These are phyloP conservation scores for Liparis tanakae DNA, from an alignment of 2,797 vertebrate species.

Conservation along the genomic window DNA sequence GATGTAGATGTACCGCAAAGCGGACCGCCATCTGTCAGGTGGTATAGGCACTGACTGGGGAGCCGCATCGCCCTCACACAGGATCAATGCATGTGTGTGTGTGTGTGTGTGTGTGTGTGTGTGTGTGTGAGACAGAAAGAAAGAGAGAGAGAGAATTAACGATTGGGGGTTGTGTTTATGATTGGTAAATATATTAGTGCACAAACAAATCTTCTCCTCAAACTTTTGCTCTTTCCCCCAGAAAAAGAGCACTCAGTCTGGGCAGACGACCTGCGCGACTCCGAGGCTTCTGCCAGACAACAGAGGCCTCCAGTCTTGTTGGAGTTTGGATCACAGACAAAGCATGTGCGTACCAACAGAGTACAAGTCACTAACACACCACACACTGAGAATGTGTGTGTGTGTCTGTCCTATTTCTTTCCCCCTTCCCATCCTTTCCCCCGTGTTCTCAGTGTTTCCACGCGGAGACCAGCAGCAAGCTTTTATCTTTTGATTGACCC, in stretches of 20 bases:
- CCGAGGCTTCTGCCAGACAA: slow-evolving; percentile 63
- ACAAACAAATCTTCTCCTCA: slow-evolving; percentile 16
- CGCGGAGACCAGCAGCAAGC: slow-evolving; percentile 19
- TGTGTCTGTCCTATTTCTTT: background rate
- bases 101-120: slow-evolving; percentile 8
- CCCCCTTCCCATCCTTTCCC: background rate
- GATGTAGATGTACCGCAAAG: slow-evolving; percentile 65
- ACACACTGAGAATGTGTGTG: slow-evolving; percentile 41
- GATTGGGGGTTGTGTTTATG: slow-evolving; percentile 13
- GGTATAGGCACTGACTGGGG: slow-evolving; percentile 57
- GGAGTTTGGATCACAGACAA: slow-evolving; percentile 59
- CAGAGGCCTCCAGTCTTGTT: slow-evolving; percentile 58
- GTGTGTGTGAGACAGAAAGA: background rate
- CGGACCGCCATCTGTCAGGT: slow-evolving; percentile 65
- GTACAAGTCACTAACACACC: slow-evolving; percentile 46
- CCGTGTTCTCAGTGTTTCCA: slow-evolving; percentile 5
- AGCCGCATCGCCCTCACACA: slow-evolving; percentile 42
- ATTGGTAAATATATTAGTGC: slow-evolving; percentile 8
- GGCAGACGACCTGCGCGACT: slow-evolving; percentile 50
- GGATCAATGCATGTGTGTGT: slow-evolving; percentile 36
- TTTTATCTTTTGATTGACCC: slow-evolving; percentile 41
- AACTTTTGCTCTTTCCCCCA: slow-evolving; percentile 22
- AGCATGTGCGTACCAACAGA: slow-evolving; percentile 48
- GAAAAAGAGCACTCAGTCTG: slow-evolving; percentile 48
- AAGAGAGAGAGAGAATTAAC: slow-evolving; percentile 11